These are phyloP conservation scores for Halcyon senegalensis DNA, from an alignment of 2,113 vertebrate genomes.

Conservation along the genomic window DNA sequence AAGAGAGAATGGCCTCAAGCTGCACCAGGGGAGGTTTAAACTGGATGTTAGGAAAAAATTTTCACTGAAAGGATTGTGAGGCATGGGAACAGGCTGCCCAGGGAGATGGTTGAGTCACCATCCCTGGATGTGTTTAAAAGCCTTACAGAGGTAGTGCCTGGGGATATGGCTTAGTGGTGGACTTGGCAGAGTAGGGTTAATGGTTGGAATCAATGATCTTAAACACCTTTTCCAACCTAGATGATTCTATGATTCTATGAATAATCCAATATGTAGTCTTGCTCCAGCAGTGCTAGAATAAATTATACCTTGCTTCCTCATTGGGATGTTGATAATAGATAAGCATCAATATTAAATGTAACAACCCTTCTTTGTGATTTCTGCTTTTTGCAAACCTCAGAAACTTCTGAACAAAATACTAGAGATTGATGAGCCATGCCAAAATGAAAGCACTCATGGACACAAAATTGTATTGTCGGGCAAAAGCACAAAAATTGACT, in stretches of 20 bases:
- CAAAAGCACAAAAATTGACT: neutral
- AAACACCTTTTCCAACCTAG: too few species aligned
- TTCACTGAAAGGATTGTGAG: too few species aligned
- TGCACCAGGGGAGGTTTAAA: too few species aligned
- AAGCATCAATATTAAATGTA: neutral
- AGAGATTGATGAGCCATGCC: neutral
- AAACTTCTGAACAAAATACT: neutral
- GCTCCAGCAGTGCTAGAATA: neutral
- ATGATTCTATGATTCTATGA: neutral
- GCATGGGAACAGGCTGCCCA: too few species aligned
- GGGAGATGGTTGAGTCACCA: too few species aligned
- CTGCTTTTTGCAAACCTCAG: neutral
- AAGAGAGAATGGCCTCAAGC: too few species aligned
- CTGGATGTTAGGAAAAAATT: too few species aligned
- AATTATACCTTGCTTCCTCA: neutral
- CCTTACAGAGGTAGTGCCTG: too few species aligned
- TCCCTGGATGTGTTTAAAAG: too few species aligned
- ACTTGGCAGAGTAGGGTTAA: too few species aligned
- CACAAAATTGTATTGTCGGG: neutral
- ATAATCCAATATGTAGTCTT: neutral
- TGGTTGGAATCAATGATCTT: too few species aligned
- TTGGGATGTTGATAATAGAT: neutral
- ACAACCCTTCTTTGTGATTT: neutral
- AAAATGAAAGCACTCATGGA: neutral
- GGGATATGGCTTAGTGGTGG: too few species aligned